Evolutionary conservation across 2,113 vertebrate genomes (phyloP).

Genomic region (Furnarius figulus): DNA sequence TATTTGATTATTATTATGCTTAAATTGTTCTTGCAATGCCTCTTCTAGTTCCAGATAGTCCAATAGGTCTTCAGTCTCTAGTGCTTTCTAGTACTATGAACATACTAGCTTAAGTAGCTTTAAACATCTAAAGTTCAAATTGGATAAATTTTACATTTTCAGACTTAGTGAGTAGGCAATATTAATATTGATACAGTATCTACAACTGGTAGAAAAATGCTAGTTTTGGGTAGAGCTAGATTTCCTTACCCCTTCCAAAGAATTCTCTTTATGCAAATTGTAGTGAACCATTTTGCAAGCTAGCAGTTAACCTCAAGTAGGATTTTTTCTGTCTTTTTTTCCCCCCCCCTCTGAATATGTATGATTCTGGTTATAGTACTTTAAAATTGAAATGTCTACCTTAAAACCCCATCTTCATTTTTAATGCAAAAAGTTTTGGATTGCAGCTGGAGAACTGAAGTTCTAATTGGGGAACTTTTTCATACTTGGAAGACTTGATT

Average conservation of each 20-base stretch:
- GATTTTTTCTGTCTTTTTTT: not conserved
- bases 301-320: not conserved
- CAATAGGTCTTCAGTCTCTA: not conserved
- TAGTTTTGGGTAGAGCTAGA: not conserved
- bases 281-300: not conserved
- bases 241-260: not conserved
- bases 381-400: not conserved
- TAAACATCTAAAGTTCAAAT: fast-evolving
- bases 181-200: not conserved
- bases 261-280: not conserved
- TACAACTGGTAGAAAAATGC: not conserved
- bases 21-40: not conserved
- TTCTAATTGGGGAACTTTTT: not conserved
- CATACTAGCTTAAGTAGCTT: not conserved
- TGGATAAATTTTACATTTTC: not conserved
- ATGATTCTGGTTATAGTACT: not conserved
- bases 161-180: not conserved
- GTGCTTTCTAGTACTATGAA: not conserved
- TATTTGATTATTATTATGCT: not conserved
- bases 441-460: not conserved
- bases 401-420: not conserved
- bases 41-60: not conserved
- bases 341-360: fast-evolving
- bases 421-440: not conserved
- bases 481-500: not conserved